These are phyloP conservation scores for Nannobrachium achirus DNA, from an alignment of 2,113 vertebrate species.

Conservation along the genomic window DNA sequence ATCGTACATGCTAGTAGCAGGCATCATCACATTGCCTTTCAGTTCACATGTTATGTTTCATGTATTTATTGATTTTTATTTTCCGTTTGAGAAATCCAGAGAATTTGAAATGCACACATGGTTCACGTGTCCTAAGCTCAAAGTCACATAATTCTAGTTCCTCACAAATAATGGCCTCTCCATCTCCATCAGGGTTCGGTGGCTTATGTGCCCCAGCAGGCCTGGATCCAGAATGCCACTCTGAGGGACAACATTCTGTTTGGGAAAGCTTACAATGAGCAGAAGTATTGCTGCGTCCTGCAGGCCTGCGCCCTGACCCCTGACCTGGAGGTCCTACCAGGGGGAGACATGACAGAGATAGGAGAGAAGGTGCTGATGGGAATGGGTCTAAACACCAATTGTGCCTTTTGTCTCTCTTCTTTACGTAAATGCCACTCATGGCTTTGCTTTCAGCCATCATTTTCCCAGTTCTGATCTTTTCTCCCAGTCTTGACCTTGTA, in stretches of 20 bases:
- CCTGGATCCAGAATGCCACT: constrained; percentile 95
- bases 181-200: constrained; percentile 86
- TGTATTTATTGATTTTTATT: too few relatives aligned
- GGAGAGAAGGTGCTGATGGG: constrained; percentile 90
- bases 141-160: too few relatives aligned
- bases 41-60: too few relatives aligned
- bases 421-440: too few relatives aligned
- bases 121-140: too few relatives aligned
- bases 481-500: neutral
- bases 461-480: neutral
- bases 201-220: constrained; percentile 94
- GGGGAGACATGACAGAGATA: constrained; percentile 94
- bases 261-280: constrained; percentile 82
- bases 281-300: constrained; percentile 85
- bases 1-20: too few relatives aligned
- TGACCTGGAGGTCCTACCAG: constrained; percentile 91
- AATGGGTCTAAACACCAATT: neutral
- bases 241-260: constrained; percentile 96
- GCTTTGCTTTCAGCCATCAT: neutral
- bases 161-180: neutral
- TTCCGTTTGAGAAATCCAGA: too few relatives aligned
- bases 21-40: too few relatives aligned
- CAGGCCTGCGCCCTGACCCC: constrained; percentile 90
- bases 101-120: too few relatives aligned
- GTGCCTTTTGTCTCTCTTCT: neutral